Evolutionary conservation across 2,888 invertebrate species (phyloP).

Genomic region (Pyrrhia umbra): DNA sequence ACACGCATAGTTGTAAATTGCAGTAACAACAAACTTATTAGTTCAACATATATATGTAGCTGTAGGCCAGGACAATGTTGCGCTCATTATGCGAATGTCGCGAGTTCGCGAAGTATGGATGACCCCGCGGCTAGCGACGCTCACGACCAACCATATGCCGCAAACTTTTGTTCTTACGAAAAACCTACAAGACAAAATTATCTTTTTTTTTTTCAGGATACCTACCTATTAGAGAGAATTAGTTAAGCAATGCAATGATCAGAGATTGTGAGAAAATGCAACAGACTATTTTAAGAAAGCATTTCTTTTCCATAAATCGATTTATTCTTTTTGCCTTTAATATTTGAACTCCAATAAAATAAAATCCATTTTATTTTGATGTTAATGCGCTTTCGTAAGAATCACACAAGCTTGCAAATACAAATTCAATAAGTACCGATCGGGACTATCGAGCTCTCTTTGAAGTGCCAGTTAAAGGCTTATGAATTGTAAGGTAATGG

Average conservation of each 20-base stretch:
- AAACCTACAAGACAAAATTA: neutral
- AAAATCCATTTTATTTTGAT: neutral
- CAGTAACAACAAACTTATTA: constrained; percentile 37
- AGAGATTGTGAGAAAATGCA: neutral
- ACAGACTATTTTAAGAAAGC: too few species aligned
- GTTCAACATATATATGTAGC: constrained; percentile 37
- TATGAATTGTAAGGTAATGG: constrained; percentile 51
- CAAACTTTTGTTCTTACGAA: constrained; percentile 16
- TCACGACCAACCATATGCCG: constrained; percentile 33
- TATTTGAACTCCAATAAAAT: neutral
- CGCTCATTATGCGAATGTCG: constrained; percentile 72
- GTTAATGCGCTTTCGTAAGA: constrained; percentile 15
- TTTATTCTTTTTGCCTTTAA: too few species aligned
- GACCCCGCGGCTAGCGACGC: constrained; percentile 44
- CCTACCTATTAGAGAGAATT: too few species aligned
- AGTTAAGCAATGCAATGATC: too few species aligned
- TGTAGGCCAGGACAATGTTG: constrained; percentile 75
- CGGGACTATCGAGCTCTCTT: constrained; percentile 30
- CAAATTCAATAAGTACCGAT: constrained; percentile 34
- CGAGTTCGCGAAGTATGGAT: constrained; percentile 61
- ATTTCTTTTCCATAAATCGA: too few species aligned
- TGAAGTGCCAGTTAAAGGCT: constrained; percentile 44
- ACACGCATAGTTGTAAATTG: constrained; percentile 10
- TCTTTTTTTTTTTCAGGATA: too few species aligned
- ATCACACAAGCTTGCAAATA: constrained; percentile 25